A percentile compares a stretch with the other conserved stretches of the same genome.
phyloP scores from a whole-genome alignment of 2,888 invertebrate species.

The Cataglyphis altisquamis region DNA sequence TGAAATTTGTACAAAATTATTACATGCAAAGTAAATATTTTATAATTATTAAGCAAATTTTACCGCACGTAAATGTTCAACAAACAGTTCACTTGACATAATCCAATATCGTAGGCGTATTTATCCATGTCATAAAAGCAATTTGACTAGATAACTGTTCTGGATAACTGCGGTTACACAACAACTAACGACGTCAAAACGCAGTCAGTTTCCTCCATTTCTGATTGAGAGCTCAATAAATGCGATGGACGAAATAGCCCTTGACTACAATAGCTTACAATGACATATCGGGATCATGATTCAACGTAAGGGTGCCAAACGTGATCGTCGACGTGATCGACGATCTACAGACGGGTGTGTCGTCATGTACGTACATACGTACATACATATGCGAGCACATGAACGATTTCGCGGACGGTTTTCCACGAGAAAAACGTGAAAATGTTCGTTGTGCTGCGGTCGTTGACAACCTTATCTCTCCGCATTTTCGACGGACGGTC shows the following conservation, averaged over 20 bases:
- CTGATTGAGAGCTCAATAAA: slow-evolving; percentile 38
- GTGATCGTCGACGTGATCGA: slow-evolving; percentile 46
- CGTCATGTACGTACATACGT: slow-evolving; percentile 54
- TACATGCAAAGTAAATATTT: not conserved
- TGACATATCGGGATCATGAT: not conserved
- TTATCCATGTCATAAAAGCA: slow-evolving; percentile 39
- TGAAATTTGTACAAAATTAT: not conserved
- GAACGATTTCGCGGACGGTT: slow-evolving; percentile 59
- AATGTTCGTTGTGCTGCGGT: slow-evolving; percentile 19
- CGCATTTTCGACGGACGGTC: slow-evolving; percentile 2
- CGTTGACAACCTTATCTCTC: not conserved
- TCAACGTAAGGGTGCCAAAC: slow-evolving; percentile 19
- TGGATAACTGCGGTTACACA: slow-evolving; percentile 41
- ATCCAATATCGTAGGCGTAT: slow-evolving; percentile 22
- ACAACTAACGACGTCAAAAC: slow-evolving; percentile 28
- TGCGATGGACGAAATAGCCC: slow-evolving; percentile 10
- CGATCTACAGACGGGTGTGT: slow-evolving; percentile 69
- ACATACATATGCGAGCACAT: slow-evolving; percentile 62
- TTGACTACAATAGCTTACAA: not conserved
- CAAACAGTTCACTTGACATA: not conserved
- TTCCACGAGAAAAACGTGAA: slow-evolving; percentile 42
- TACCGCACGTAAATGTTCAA: not conserved
- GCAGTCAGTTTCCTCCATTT: slow-evolving; percentile 1
- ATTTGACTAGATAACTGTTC: slow-evolving; percentile 27
- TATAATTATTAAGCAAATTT: not conserved